Percentiles rank a stretch among this genome's conserved stretches.
These are phyloP conservation scores for Desoria tigrina DNA, from an alignment of 2,888 invertebrate genomes.

Conservation along the genomic window DNA sequence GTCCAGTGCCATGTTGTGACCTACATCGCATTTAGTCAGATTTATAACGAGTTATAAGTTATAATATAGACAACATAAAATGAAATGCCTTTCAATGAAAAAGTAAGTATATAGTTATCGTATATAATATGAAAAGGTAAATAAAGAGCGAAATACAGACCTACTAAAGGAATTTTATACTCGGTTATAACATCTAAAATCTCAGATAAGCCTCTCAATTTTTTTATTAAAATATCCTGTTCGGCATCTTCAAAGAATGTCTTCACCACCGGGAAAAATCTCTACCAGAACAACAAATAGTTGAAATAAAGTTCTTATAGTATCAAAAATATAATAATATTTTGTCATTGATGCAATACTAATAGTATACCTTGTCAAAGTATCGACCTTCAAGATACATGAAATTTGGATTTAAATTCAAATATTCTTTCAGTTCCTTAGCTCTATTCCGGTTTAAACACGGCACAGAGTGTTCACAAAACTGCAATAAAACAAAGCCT, in stretches of 20 bases:
- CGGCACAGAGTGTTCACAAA: conserved; percentile 58
- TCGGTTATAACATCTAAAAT: conserved; percentile 65
- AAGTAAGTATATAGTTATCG: too few species aligned
- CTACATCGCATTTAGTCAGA: too few species aligned
- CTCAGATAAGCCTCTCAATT: conserved; percentile 66
- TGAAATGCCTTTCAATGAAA: too few species aligned
- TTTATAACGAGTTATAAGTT: too few species aligned
- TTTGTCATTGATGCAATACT: background rate
- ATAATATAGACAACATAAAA: too few species aligned
- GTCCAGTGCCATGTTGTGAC: conserved; percentile 75
- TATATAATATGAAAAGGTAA: conserved; percentile 68
- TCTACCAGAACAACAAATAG: conserved; percentile 10
- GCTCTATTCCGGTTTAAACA: conserved; percentile 61
- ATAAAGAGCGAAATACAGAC: conserved; percentile 74
- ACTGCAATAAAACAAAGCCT: conserved; percentile 18
- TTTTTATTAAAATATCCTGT: conserved; percentile 61
- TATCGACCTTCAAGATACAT: conserved; percentile 15
- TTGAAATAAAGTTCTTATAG: too few species aligned
- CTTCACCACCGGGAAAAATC: conserved; percentile 51
- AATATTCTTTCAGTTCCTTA: conserved; percentile 23
- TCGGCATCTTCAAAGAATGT: conserved; percentile 50
- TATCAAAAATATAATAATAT: conserved; percentile 4
- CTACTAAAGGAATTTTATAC: conserved; percentile 68
- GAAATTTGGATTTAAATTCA: conserved; percentile 32
- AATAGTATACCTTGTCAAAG: conserved; percentile 12